Base-by-base conservation (phyloP, 1,140 invertebrate genomes). In the Fopius arisanus region DNA sequence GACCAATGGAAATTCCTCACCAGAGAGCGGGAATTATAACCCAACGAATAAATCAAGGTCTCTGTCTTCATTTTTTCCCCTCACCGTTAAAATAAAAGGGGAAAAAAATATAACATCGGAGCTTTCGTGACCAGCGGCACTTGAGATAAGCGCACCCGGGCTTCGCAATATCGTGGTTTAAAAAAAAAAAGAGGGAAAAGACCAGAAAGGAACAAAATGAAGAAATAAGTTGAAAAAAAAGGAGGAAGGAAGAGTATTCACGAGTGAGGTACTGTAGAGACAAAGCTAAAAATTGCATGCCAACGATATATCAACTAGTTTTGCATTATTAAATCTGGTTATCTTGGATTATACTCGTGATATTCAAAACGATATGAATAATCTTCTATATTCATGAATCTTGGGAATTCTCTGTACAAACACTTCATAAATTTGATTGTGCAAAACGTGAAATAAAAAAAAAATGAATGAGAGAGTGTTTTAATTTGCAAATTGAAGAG, bases 311-410 rank as follows among this genome's bases (percentile, higher is more conserved):
- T 74, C 73, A 74, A 70, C n/a, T 26, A 63, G 54, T 70, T 74
- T 74, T 74, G 67, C 73, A 74, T 74, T 74, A 74, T 74, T 74
- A 74, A 74, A 74, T 74, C 72, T 74, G 54, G 67, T 67, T 74
- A 74, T 74, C 67, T 74, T 69, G 66, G 66, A 54, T 67, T 33
- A 67, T 33, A 40, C 66, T 31, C 26, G 33, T 37, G 66, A 67
- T 40, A 67, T 67, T 67, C 66, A 40, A 41, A 37, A 54, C 48
- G 66, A 40, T 67, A 33, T 67, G 66, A 67, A 67, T 67, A 67
- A 67, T 67, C 29, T 67, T 67, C 66, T 54, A 54, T 40, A 41
- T 67, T 67, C 66, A 67, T 67, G 66, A 67, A 67, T 67, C 29
- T 67, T 67, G 66, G 48, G 48, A 54, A 54, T 54, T 54, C 21